Percentiles rank a stretch among this genome's conserved stretches.
These are phyloP conservation scores for Danionella dracula DNA, from an alignment of 2,797 vertebrate species.

Conservation along the genomic window DNA sequence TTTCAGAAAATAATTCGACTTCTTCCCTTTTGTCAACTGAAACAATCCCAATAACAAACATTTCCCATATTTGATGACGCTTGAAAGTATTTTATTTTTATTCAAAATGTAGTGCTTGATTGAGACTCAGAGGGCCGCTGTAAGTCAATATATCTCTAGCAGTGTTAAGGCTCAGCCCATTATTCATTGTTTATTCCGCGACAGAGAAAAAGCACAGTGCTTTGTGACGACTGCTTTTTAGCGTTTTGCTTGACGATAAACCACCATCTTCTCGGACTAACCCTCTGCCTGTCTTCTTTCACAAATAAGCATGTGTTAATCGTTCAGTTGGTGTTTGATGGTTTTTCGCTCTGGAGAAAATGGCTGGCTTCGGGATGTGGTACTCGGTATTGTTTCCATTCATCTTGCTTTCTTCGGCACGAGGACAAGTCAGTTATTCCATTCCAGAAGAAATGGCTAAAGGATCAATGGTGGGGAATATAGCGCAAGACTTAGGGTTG, in stretches of 20 bases:
- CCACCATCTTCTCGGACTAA: too few relatives aligned
- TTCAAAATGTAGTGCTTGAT: conserved; percentile 37
- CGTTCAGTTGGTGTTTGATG: background rate
- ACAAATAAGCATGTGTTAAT: background rate
- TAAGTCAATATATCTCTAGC: conserved; percentile 34
- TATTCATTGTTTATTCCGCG: background rate
- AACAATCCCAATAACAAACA: too few relatives aligned
- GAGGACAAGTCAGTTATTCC: conserved; percentile 31
- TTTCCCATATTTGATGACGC: too few relatives aligned
- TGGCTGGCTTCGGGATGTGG: background rate
- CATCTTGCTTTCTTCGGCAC: background rate
- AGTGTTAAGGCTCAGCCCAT: conserved; percentile 6
- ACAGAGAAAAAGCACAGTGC: background rate
- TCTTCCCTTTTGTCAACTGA: too few relatives aligned
- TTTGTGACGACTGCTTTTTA: background rate
- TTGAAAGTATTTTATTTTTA: background rate
- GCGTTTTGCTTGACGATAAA: background rate
- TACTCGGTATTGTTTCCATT: background rate
- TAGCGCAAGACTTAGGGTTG: conserved; percentile 35
- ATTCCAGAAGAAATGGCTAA: conserved; percentile 32
- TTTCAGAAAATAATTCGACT: too few relatives aligned
- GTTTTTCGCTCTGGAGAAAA: background rate
- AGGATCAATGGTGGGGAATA: conserved; percentile 21
- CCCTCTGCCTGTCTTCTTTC: fast-evolving
- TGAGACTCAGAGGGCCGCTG: conserved; percentile 63